phyloP scores from a whole-genome alignment of 2,888 invertebrate species.

The Eurois occulta region DNA sequence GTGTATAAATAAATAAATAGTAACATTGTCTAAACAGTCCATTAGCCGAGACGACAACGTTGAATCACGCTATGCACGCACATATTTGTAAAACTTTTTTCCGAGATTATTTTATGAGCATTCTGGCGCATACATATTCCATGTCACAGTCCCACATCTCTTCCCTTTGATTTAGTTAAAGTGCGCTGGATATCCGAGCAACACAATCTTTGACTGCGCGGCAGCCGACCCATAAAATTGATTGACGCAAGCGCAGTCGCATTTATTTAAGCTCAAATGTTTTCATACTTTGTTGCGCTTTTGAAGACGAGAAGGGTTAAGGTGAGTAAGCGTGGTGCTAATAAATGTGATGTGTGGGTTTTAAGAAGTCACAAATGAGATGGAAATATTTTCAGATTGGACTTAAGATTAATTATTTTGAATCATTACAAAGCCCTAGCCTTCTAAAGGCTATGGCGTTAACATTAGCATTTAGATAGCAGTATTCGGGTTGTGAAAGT shows the following conservation, averaged over 20 bases:
- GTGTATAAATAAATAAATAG: neutral
- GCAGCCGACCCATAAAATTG: constrained; percentile 62
- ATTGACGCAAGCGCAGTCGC: constrained; percentile 51
- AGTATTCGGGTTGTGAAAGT: neutral
- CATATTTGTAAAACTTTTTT: neutral
- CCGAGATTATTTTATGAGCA: neutral
- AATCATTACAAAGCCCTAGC: neutral
- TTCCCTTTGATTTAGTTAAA: constrained; percentile 57
- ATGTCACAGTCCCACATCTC: constrained; percentile 19
- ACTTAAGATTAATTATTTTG: neutral
- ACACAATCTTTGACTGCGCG: constrained; percentile 47
- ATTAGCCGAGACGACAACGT: neutral
- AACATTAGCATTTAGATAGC: neutral
- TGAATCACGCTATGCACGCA: too few species aligned
- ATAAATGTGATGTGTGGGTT: neutral
- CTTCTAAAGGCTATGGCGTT: too few species aligned
- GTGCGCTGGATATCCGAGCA: constrained; percentile 43
- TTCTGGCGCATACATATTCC: constrained; percentile 10
- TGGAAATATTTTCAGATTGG: neutral
- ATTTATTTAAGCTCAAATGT: constrained; percentile 51
- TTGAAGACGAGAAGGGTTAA: constrained; percentile 32
- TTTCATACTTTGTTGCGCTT: constrained; percentile 50
- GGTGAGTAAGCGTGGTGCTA: constrained; percentile 2
- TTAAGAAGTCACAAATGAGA: neutral
- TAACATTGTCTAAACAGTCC: neutral